Evolutionary conservation across 2,888 invertebrate species (phyloP).

Genomic region (Cheilosia pagana): DNA sequence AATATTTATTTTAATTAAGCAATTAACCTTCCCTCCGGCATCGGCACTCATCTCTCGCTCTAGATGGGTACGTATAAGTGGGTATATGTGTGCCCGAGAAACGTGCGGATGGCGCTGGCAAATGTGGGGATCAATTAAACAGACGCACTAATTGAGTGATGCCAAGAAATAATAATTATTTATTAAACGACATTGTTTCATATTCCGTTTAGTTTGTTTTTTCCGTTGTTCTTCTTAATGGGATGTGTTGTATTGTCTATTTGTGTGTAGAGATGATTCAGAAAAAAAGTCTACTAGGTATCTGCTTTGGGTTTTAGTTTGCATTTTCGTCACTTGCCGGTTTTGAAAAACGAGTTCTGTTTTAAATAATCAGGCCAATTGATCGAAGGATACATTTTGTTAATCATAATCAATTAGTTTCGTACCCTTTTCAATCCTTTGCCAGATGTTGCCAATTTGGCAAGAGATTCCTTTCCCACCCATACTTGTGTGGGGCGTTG

Average conservation of each 20-base stretch:
- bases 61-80: constrained; percentile 1
- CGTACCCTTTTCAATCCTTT: constrained; percentile 24
- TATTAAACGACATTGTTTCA: constrained; percentile 65
- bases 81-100: constrained; percentile 17
- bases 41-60: constrained; percentile 7
- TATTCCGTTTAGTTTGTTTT: constrained; percentile 35
- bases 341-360: not conserved
- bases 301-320: constrained; percentile 35
- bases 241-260: not conserved
- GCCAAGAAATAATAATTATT: constrained; percentile 62
- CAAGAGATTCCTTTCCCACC: constrained; percentile 2
- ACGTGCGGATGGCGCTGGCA: constrained; percentile 40
- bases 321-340: constrained; percentile 44
- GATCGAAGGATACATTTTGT: not conserved
- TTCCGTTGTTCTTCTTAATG: not conserved
- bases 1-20: constrained; percentile 74
- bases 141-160: constrained; percentile 71
- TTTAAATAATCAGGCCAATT: not conserved
- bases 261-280: constrained; percentile 46
- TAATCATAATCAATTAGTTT: too few relatives aligned
- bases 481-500: not conserved
- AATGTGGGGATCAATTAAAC: constrained; percentile 69
- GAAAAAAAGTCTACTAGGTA: constrained; percentile 50
- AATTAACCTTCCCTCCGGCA: constrained; percentile 54
- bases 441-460: constrained; percentile 25